A percentile compares a stretch with the other conserved stretches of the same genome.
Evolutionary conservation across 2,113 vertebrate genomes (phyloP).

Genomic region (Mus pahari): DNA sequence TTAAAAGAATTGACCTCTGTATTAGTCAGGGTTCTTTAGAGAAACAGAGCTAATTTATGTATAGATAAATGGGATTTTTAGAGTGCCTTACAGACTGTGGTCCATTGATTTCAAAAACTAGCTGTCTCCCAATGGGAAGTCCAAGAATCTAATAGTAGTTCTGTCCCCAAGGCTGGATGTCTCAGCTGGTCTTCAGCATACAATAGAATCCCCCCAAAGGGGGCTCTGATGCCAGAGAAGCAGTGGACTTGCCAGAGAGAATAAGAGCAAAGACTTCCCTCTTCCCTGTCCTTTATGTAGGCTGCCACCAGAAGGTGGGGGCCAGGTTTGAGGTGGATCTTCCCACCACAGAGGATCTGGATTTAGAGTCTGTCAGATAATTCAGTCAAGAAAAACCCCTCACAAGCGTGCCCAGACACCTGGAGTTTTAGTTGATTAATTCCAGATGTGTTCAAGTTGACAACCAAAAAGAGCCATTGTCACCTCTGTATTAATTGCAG

Average conservation of each 20-base stretch:
- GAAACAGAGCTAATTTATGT: background rate
- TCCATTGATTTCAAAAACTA: background rate
- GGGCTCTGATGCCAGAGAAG: background rate
- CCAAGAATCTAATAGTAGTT: background rate
- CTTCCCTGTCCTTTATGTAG: background rate
- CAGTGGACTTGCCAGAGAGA: background rate
- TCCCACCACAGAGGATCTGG: background rate
- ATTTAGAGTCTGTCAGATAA: background rate
- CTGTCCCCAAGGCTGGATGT: background rate
- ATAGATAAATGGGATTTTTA: background rate
- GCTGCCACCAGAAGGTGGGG: background rate
- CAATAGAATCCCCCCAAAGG: background rate
- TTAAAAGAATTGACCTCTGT: background rate
- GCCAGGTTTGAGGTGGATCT: background rate
- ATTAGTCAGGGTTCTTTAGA: background rate
- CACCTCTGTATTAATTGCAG: background rate
- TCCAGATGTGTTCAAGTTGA: background rate
- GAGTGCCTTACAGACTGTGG: background rate
- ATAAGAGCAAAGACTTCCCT: background rate
- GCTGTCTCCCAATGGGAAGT: background rate
- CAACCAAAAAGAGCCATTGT: background rate
- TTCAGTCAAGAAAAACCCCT: background rate
- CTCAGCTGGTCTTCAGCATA: background rate
- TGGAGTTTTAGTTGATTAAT: background rate
- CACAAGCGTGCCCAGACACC: background rate